Conservation (phyloP, 2,113 vertebrate species). For the Phalacrocorax pelagicus region DNA sequence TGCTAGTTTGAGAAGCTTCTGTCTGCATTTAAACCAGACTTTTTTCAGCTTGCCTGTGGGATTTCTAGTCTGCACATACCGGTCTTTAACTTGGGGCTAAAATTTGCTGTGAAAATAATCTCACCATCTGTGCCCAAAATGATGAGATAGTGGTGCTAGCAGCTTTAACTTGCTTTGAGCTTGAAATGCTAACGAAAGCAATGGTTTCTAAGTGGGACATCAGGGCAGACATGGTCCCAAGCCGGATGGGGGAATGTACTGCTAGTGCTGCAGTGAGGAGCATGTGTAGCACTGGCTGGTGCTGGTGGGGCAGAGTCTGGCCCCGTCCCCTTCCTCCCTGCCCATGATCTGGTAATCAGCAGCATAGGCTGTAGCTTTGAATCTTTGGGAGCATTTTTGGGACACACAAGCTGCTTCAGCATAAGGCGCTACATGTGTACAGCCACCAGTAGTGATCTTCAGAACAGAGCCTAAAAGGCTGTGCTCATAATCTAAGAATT, state of each 20-base stretch:
- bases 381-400: neutral
- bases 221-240: accelerated
- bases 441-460: neutral
- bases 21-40: slow-evolving; percentile 2
- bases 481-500: neutral
- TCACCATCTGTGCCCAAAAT: slow-evolving; percentile 34
- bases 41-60: neutral
- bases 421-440: neutral
- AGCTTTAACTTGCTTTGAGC: neutral
- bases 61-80: neutral
- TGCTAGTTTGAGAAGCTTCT: neutral
- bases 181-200: neutral
- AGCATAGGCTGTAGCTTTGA: neutral
- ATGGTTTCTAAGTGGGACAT: neutral
- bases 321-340: neutral
- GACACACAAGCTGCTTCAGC: neutral
- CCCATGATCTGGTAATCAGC: neutral
- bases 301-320: neutral
- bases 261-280: neutral
- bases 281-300: neutral
- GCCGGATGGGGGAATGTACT: neutral
- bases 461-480: neutral
- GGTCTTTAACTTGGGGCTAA: neutral
- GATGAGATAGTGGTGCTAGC: neutral
- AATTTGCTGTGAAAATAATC: slow-evolving; percentile 51